Base-by-base conservation (phyloP, 2,797 vertebrate genomes). In the Oryzias sinensis region DNA sequence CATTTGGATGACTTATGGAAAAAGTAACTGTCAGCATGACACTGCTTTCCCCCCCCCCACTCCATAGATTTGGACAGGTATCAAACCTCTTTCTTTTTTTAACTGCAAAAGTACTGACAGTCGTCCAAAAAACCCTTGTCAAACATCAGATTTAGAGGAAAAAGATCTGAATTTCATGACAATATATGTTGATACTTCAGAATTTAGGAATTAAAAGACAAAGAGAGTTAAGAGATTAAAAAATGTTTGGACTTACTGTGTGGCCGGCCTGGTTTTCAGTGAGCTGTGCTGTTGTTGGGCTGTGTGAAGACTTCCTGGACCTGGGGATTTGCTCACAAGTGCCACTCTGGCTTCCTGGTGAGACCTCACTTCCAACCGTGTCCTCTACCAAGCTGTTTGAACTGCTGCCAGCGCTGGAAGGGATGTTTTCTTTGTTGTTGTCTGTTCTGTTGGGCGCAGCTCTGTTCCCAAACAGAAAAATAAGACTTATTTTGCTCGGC, bases 401-500 rank as follows among this genome's bases (percentile, higher is more conserved):
- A 59, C 65, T 47, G 59, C 65, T 71, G 29, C 57, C 25, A 6
- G 89, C 72, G 50, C 77, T 89, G 55, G 92, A 94, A 0, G 92
- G 95, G 82, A 95, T 92, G 85, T 97, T 97, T 88, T 97, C 95
- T 84, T 99, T 98, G 87, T 97, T 93, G 86, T 90, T 56, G 70
- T 90, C 81, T 59, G 91, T 89, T 84, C 92, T 93, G 77, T 69
- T 54, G 16, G 81, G 70, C 14, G 33, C 60, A 43, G 66, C 47
- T 74, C 88, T 84, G 68, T 46, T 71, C 57, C 76, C 70, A 69
- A 50, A 67, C 1, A 16, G 53, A 58, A 49, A 45, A 68, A 41
- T 65, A 56, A 70, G 49, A 3, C 56, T 68, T 56, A 43, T 49
- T 45, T 48, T 48, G 43, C 27, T 68, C 11, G 14, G 56, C 52